phyloP scores from a whole-genome alignment of 2,888 invertebrate genomes.

The Norana najaformis region DNA sequence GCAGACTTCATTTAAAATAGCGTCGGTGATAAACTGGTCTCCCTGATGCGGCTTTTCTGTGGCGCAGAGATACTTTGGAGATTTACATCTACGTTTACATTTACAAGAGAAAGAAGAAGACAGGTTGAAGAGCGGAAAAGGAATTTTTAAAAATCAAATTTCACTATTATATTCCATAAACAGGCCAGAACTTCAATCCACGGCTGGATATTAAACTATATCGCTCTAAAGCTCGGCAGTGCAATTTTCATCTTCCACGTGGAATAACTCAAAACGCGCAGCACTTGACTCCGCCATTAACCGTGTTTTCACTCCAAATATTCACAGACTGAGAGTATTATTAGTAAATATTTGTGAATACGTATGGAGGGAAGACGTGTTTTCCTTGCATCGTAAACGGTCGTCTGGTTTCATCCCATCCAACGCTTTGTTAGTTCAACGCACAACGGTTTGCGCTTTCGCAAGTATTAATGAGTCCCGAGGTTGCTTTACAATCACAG shows the following conservation, averaged over 20 bases:
- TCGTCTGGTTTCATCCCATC: not conserved
- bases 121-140: not conserved
- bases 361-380: not conserved
- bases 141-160: not conserved
- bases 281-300: not conserved
- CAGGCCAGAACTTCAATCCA: no score
- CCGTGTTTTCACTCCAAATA: not conserved
- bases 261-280: not conserved
- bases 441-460: not conserved
- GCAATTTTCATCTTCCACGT: not conserved
- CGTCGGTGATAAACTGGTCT: no score
- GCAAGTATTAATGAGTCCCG: not conserved
- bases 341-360: not conserved
- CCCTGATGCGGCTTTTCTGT: no score
- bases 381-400: not conserved
- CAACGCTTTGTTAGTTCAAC: not conserved
- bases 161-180: not conserved
- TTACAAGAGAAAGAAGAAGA: no score
- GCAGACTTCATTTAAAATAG: no score
- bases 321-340: not conserved
- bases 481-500: not conserved
- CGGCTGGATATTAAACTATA: no score
- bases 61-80: no score
- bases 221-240: not conserved
- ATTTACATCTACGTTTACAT: no score